Conservation (phyloP, 2,888 invertebrate genomes). For the Folsomia manolachei region DNA sequence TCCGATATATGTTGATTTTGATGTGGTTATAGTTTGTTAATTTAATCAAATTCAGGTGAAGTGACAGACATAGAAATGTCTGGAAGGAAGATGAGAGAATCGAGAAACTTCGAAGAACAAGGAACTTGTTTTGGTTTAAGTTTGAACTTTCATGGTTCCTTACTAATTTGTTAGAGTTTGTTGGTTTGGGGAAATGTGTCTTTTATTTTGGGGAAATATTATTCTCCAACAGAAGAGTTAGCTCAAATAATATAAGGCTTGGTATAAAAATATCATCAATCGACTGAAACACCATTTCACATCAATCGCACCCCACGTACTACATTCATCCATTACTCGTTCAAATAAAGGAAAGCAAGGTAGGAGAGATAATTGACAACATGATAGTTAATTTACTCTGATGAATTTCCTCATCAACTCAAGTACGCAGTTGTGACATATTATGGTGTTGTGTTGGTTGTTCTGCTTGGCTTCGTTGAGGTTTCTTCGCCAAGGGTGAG, state of each 20-base stretch:
- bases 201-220: neutral
- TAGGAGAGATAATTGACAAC: constrained; percentile 11
- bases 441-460: neutral
- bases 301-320: no score
- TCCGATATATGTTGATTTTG: no score
- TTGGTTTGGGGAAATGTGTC: neutral
- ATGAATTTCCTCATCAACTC: constrained; percentile 12
- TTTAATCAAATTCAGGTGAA: neutral
- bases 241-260: no score
- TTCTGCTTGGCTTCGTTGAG: neutral
- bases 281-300: no score
- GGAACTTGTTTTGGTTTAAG: no score
- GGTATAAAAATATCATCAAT: no score
- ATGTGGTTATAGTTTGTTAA: no score
- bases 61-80: constrained; percentile 6
- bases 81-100: neutral
- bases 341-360: neutral
- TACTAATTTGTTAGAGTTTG: no score
- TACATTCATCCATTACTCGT: constrained; percentile 10
- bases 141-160: no score
- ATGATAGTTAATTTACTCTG: constrained; percentile 9
- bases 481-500: constrained; percentile 7
- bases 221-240: neutral
- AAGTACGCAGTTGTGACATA: neutral
- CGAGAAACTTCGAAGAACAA: neutral